Evolutionary conservation across 2,888 invertebrate species (phyloP), one percentile per base, ranked within the genome.

Genomic region (Drosophila prolongata): DNA sequence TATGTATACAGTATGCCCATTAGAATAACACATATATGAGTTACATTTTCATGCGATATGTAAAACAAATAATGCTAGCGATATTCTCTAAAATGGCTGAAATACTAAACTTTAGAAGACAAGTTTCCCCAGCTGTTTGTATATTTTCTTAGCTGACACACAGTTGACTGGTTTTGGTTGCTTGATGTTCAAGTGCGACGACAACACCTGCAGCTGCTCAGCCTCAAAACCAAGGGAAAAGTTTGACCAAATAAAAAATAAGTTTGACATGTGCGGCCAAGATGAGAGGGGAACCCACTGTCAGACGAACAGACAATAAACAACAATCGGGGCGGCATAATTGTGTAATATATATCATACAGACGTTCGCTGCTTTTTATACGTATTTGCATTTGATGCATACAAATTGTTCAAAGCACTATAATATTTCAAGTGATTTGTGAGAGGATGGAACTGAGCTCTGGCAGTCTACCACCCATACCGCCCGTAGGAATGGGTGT

Each of bases 321-420:
- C 71, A 79, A 75, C 67, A 75, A 83, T 80, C 72, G 77, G 61
- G 53, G 65, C 60, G 64, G 78, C 71, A 79, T 76, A 71, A 80
- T 77, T 86, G 78, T 77, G 62, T 66, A 75, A 67, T 77, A 72
- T 67, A 49, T 59, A 56, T 47, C 46, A 14, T 19, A 10, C 42
- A 49, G 40, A 47, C 52, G 38, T 49, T 46, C 52, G 6, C 8
- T 46, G 13, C 19, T 34, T 24, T 30, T 30, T 8, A 8, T 16
- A 46, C 44, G 49, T 56, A 75, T 79, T 86, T 86, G 73, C 82
- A 83, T 77, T 75, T 69, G 76, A 74, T 80, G 77, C 79, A 75
- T 75, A 67, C 77, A 65, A 79, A 83, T 74, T 68, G 69, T 65
- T 27, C 46, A 10, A 55, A 65, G 64, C 57, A 52, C 56, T 52